phyloP scores from a whole-genome alignment of 2,797 vertebrate species.

The Trachops cirrhosus region DNA sequence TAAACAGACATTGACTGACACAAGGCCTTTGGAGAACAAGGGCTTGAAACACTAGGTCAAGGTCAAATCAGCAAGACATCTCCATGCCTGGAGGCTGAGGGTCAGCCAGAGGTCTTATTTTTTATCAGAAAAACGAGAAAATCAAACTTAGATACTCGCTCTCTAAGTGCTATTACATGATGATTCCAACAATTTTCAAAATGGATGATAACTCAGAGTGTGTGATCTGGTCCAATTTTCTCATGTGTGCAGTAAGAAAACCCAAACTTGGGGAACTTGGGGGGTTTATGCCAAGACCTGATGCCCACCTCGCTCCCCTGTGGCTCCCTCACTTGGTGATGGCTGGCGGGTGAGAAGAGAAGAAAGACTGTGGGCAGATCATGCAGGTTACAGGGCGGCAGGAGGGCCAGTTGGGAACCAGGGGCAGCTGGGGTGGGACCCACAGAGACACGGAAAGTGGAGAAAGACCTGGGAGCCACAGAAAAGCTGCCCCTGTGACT shows the following conservation, averaged over 20 bases:
- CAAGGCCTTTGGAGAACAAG: background rate
- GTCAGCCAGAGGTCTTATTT: background rate
- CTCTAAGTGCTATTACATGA: background rate
- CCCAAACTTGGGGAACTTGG: background rate
- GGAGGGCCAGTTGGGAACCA: background rate
- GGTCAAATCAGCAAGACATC: background rate
- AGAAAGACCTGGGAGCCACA: background rate
- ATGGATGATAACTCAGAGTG: background rate
- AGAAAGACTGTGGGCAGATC: rapidly evolving
- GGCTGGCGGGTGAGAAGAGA: background rate
- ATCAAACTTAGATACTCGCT: background rate
- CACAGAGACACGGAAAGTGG: rapidly evolving
- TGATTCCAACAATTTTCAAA: background rate
- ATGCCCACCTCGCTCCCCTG: too few species aligned
- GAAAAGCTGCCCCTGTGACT: background rate
- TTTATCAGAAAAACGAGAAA: background rate
- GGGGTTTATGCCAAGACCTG: background rate
- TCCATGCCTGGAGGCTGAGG: background rate
- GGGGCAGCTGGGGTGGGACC: background rate
- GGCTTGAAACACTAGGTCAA: background rate
- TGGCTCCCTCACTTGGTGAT: rapidly evolving
- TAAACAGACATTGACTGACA: background rate
- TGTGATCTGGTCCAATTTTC: background rate
- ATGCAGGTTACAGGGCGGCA: rapidly evolving
- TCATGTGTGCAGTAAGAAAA: background rate